phyloP scores from a whole-genome alignment of 1,140 invertebrate species.

The Calephelis nemesis region DNA sequence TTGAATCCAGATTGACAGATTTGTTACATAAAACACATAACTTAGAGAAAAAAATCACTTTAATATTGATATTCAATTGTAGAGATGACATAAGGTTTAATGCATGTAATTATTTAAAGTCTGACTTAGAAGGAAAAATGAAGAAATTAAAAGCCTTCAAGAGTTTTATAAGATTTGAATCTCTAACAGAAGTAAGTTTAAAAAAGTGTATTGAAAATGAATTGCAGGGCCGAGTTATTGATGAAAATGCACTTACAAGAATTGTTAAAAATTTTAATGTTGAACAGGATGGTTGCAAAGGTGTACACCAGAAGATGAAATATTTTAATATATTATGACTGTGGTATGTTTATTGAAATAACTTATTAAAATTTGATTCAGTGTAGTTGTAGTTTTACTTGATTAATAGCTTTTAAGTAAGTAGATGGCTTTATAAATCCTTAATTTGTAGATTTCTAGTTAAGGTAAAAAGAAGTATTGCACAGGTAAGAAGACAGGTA shows the following conservation, averaged over 20 bases:
- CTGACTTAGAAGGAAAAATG: constrained; percentile 40
- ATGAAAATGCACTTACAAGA: constrained; percentile 39
- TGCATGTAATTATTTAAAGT: constrained; percentile 44
- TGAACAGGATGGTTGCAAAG: constrained; percentile 66
- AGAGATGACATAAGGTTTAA: constrained; percentile 38
- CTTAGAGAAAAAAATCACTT: constrained; percentile 47
- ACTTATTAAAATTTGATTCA: constrained; percentile 29
- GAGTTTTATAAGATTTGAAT: constrained; percentile 55
- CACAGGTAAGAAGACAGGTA: too few relatives aligned
- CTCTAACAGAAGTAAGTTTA: constrained; percentile 46
- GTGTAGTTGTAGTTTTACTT: constrained; percentile 33
- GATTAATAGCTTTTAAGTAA: not conserved
- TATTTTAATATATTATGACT: constrained; percentile 46
- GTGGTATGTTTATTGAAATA: constrained; percentile 39
- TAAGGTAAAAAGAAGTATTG: not conserved
- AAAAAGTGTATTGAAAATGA: constrained; percentile 59
- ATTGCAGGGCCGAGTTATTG: constrained; percentile 37
- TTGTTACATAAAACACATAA: constrained; percentile 47
- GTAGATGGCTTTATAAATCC: constrained; percentile 14
- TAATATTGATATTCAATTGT: constrained; percentile 59
- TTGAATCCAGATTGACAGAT: constrained; percentile 38
- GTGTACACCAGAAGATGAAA: constrained; percentile 63
- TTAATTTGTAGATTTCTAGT: not conserved
- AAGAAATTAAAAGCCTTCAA: constrained; percentile 41
- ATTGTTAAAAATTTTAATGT: constrained; percentile 64